Base-by-base conservation (phyloP, 2,888 invertebrate species). In the Lobophora halterata region DNA sequence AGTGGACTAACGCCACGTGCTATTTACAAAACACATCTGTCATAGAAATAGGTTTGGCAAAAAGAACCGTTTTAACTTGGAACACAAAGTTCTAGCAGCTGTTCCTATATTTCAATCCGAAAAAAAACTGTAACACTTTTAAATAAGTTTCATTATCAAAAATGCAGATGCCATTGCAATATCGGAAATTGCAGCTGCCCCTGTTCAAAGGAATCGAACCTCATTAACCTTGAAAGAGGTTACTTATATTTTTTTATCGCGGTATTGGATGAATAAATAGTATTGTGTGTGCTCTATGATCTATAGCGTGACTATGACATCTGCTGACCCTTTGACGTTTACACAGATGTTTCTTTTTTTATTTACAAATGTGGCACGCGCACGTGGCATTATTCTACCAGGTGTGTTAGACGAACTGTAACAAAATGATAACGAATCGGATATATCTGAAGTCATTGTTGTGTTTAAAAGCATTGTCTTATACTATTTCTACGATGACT, bases 281-380 rank as follows among this genome's bases (percentile, higher is more conserved):
- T 9, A 33, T 34, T 35, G 27, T 17, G 16, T 14, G 13, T 11
- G 9, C 6, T 14, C 21, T 12, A 21, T 24, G n/a, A 17, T 5
- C 7, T 36, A 32, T 24, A 30, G 41, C 25, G 37, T 37, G 42
- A 37, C 42, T 37, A 37, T 43, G 42, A 43, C 43, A 43, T 43
- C 43, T 37, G 37, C 33, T 37, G 29, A 42, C 33, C 37, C 43
- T 37, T 43, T 33, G 37, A 37, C 17, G 37, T 43, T 36, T 43
- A 17, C 11, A 26, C 48, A 48, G 46, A 46, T 51, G 51, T 41
- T 39, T 27, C 10, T 35, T 38, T 41, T 38, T 31, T 27, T n/a
- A n/a, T n/a, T n/a, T n/a, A n/a, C n/a, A n/a, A 8, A 11, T 6
- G 9, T n/a, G 13, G 31, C n/a, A 23, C 30, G 20, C 43, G 21